A percentile compares a stretch with the other conserved stretches of the same genome.
Conservation (phyloP, 1,140 invertebrate species). For the Acromyrmex echinatior region DNA sequence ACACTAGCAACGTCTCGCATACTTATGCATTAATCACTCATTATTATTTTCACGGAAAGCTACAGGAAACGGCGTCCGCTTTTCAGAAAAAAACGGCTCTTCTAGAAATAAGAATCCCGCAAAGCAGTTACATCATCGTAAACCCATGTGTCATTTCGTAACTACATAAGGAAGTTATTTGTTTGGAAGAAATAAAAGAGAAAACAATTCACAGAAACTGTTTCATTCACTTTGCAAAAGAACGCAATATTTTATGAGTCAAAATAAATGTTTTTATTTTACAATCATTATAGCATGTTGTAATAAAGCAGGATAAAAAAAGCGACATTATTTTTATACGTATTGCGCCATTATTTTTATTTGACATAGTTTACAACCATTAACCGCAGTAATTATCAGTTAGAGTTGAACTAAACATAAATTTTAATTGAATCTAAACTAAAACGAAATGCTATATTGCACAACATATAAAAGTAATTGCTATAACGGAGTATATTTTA, state of each 20-base stretch:
- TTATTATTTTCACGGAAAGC: conserved; percentile 47
- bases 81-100: conserved; percentile 21
- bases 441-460: background rate
- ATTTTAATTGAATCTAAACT: background rate
- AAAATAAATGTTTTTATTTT: conserved; percentile 39
- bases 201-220: conserved; percentile 27
- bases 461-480: background rate
- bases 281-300: background rate
- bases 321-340: background rate
- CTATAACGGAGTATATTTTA: background rate
- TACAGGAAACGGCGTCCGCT: conserved; percentile 26
- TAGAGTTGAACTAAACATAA: background rate
- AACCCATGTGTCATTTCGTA: conserved; percentile 20
- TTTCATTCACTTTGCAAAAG: conserved; percentile 5
- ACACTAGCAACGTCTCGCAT: conserved; percentile 3
- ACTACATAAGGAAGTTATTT: conserved; percentile 50
- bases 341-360: conserved; percentile 11
- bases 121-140: conserved; percentile 34
- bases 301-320: background rate
- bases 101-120: conserved; percentile 41
- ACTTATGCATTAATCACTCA: conserved; percentile 41
- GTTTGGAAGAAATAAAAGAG: conserved; percentile 35
- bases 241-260: conserved; percentile 33
- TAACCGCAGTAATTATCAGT: background rate
- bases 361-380: background rate